A percentile compares a stretch with the other conserved stretches of the same genome.
These are phyloP conservation scores for Hoplias malabaricus DNA, from an alignment of 2,113 vertebrate genomes.

Conservation along the genomic window DNA sequence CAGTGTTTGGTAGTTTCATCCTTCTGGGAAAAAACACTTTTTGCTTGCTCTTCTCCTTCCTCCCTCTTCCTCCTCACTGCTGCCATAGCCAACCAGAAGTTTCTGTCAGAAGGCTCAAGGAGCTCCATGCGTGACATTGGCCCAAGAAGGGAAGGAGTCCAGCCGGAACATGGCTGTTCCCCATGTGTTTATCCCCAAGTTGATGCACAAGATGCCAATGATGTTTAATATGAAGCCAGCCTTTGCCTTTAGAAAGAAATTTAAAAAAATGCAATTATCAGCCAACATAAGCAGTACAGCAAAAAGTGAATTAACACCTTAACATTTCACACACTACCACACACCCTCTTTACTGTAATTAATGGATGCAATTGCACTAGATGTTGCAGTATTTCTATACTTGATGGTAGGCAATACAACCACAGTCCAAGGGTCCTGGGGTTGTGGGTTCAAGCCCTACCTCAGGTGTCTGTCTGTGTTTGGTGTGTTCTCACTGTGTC, in stretches of 20 bases:
- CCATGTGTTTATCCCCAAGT: conserved; percentile 91
- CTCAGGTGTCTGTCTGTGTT: no score
- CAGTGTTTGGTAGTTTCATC: not conserved
- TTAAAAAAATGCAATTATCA: conserved; percentile 21
- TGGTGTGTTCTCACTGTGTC: no score
- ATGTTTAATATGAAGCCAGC: conserved; percentile 80
- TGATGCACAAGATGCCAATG: conserved; percentile 82
- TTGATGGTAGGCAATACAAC: no score
- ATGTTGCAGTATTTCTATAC: no score
- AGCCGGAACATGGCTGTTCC: conserved; percentile 82
- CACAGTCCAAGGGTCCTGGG: no score
- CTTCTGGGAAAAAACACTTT: not conserved
- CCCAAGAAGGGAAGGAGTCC: conserved; percentile 85
- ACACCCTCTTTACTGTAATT: no score
- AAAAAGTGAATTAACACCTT: not conserved
- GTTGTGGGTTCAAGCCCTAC: no score
- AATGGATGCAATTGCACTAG: no score
- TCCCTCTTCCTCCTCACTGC: not conserved
- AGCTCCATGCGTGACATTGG: conserved; percentile 69
- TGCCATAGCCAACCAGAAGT: not conserved
- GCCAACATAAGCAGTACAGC: not conserved
- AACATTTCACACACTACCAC: no score
- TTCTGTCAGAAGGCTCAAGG: conserved; percentile 22
- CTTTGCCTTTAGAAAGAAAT: conserved; percentile 69
- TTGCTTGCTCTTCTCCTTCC: not conserved